phyloP scores from a whole-genome alignment of 2,797 vertebrate genomes.

The Diplodus sargus region DNA sequence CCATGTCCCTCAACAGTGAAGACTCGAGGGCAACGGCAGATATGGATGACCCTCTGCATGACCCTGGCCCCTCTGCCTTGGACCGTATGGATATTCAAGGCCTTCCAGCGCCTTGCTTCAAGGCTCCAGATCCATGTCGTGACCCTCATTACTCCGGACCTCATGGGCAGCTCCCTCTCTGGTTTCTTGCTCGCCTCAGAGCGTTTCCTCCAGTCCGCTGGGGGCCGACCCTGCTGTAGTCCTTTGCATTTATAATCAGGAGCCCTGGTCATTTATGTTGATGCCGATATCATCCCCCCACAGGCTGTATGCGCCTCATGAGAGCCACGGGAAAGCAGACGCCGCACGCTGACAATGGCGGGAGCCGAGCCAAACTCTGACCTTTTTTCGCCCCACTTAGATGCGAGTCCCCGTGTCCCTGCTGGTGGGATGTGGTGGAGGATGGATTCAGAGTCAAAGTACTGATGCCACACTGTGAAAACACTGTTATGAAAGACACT shows the following conservation, averaged over 20 bases:
- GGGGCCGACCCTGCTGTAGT: background rate
- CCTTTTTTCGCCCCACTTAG: background rate
- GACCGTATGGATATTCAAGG: background rate
- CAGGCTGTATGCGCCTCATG: background rate
- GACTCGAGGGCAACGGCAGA: background rate
- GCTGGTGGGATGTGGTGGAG: background rate
- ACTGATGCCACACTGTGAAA: background rate
- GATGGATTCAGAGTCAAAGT: background rate
- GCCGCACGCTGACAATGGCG: background rate
- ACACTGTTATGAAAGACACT: no score
- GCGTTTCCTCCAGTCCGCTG: background rate
- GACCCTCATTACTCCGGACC: conserved; percentile 49
- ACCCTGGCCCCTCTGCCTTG: background rate
- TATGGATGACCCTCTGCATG: no score
- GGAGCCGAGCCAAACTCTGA: background rate
- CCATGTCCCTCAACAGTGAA: background rate
- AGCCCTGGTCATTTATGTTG: background rate
- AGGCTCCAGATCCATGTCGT: conserved; percentile 12
- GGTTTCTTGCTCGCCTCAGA: conserved; percentile 1
- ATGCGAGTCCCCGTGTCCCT: background rate
- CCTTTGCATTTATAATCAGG: conserved; percentile 18
- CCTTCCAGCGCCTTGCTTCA: background rate
- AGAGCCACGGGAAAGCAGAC: background rate
- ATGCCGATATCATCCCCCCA: background rate
- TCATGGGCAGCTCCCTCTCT: conserved; percentile 1